Conservation (phyloP, 2,888 invertebrate genomes). For the Plagiodera versicolora region DNA sequence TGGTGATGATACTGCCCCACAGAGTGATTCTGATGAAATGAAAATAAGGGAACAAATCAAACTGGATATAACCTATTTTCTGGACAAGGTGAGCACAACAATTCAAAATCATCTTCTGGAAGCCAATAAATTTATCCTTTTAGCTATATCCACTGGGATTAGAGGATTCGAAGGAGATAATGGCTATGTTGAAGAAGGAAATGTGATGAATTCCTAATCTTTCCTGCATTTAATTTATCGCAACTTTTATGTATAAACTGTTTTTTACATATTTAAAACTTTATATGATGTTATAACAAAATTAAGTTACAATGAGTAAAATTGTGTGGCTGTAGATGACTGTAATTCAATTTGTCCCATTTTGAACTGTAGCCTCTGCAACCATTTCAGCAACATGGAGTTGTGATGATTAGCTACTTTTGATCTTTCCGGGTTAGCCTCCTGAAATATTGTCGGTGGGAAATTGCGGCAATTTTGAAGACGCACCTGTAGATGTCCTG, state of each 20-base stretch:
- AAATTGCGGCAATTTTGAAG: constrained; percentile 87
- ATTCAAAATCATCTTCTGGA: neutral
- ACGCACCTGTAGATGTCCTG: constrained; percentile 83
- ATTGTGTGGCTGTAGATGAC: constrained; percentile 88
- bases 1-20: constrained; percentile 55
- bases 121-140: constrained; percentile 22
- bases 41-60: constrained; percentile 90
- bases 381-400: constrained; percentile 73
- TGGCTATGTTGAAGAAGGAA: constrained; percentile 34
- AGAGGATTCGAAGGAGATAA: constrained; percentile 23
- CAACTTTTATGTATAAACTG: constrained; percentile 36
- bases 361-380: constrained; percentile 93
- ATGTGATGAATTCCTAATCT: constrained; percentile 22
- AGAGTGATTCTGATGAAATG: constrained; percentile 77
- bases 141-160: constrained; percentile 35
- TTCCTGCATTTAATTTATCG: constrained; percentile 35
- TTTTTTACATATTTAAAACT: constrained; percentile 32
- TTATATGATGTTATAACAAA: constrained; percentile 2
- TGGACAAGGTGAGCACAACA: constrained; percentile 54
- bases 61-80: constrained; percentile 80
- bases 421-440: constrained; percentile 54
- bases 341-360: constrained; percentile 97
- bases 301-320: constrained; percentile 69
- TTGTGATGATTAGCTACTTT: constrained; percentile 54
- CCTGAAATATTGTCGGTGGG: constrained; percentile 61